These are phyloP conservation scores for Chaetodon auriga DNA, from an alignment of 2,113 vertebrate species.

Conservation along the genomic window DNA sequence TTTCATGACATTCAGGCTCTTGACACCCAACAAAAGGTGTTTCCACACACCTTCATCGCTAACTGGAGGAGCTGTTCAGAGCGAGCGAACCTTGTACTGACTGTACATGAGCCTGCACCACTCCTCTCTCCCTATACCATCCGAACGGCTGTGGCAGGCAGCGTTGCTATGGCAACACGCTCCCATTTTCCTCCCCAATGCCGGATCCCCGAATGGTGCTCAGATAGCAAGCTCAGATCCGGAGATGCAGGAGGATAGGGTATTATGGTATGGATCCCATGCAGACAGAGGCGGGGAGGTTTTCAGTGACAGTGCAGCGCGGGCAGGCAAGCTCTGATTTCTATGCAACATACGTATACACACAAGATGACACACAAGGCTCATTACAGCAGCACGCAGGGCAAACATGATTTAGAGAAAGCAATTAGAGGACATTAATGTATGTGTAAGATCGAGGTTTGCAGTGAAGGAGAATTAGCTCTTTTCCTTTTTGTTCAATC, in stretches of 20 bases:
- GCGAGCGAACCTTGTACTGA: neutral
- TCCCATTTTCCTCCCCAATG: constrained; percentile 44
- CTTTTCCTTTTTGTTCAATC: neutral
- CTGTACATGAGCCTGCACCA: constrained; percentile 36
- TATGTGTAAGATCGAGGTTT: neutral
- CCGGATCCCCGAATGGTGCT: constrained; percentile 49
- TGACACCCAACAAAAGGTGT: neutral
- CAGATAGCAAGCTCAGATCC: constrained; percentile 40
- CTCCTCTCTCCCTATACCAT: constrained; percentile 46
- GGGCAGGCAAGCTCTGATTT: constrained; percentile 28
- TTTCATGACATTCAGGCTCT: neutral
- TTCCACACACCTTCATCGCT: neutral
- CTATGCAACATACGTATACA: constrained; percentile 15
- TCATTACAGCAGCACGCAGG: neutral
- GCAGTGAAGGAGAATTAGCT: neutral
- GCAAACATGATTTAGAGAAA: neutral
- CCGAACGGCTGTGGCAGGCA: constrained; percentile 20
- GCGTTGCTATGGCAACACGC: constrained; percentile 58
- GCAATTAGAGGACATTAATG: neutral
- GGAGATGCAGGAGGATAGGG: constrained; percentile 31
- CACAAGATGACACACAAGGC: neutral
- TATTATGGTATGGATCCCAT: constrained; percentile 48
- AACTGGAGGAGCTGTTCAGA: neutral
- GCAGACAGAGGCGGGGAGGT: neutral
- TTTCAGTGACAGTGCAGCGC: constrained; percentile 17